A percentile compares a stretch with the other conserved stretches of the same genome.
Conservation (phyloP, 1,140 invertebrate species). For the Drosophila sp. region DNA sequence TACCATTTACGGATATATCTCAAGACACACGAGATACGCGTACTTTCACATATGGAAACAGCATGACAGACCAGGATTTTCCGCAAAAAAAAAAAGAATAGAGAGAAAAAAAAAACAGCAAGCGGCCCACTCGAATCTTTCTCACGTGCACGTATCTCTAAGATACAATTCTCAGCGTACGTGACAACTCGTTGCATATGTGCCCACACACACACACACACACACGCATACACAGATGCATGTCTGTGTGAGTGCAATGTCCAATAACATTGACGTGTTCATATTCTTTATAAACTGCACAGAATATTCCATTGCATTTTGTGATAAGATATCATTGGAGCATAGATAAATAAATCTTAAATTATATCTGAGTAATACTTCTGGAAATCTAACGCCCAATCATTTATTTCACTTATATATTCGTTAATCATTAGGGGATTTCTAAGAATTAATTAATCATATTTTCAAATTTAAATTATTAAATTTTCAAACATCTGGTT, state of each 20-base stretch:
- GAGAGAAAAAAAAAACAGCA: constrained; percentile 6
- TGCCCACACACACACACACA: not conserved
- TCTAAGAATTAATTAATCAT: too few species aligned
- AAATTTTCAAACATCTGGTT: too few species aligned
- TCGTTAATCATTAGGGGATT: too few species aligned
- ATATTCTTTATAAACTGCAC: not conserved
- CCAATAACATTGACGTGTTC: not conserved
- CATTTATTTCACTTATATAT: too few species aligned
- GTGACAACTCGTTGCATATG: constrained; percentile 11
- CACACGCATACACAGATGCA: not conserved
- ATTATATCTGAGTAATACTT: too few species aligned
- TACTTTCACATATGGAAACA: constrained; percentile 28
- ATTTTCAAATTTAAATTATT: too few species aligned
- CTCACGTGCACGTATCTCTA: constrained; percentile 25
- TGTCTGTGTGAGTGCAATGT: not conserved
- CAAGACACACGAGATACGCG: not conserved
- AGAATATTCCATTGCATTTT: not conserved
- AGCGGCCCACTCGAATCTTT: constrained; percentile 17
- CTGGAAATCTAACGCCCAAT: too few species aligned
- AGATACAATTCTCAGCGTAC: constrained; percentile 22
- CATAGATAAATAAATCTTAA: too few species aligned
- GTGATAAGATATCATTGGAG: not conserved
- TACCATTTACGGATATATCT: constrained; percentile 7
- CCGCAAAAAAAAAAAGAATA: constrained; percentile 6
- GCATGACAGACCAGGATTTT: constrained; percentile 33